Conservation (phyloP, 2,113 vertebrate species). For the Arenaria interpres region DNA sequence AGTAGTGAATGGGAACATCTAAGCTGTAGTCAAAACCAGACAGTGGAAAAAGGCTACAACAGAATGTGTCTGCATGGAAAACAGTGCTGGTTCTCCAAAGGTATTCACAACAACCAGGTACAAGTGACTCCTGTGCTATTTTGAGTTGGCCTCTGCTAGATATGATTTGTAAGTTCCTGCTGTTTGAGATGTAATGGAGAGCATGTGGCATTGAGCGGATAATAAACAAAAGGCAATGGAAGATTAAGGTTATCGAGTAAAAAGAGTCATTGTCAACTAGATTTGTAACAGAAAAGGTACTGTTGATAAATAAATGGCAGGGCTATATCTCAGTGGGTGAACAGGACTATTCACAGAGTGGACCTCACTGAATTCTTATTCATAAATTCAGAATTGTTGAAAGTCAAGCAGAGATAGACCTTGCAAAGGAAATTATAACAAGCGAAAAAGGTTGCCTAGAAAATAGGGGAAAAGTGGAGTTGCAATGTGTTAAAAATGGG, state of each 20-base stretch:
- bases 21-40: neutral
- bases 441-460: neutral
- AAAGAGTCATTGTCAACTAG: neutral
- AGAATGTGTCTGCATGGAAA: neutral
- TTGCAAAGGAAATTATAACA: conserved; percentile 21
- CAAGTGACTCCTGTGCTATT: neutral
- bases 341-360: neutral
- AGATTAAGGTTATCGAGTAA: conserved; percentile 29
- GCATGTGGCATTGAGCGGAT: neutral
- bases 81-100: neutral
- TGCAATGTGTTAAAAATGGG: neutral
- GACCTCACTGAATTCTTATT: conserved; percentile 21
- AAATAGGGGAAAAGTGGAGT: neutral
- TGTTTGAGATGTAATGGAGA: neutral
- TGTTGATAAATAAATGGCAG: conserved; percentile 35
- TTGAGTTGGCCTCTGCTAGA: neutral
- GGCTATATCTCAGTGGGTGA: neutral
- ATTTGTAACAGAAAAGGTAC: conserved; percentile 22
- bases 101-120: neutral
- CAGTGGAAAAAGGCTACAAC: neutral
- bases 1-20: neutral
- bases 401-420: conserved; percentile 24
- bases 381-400: conserved; percentile 23
- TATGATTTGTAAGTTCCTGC: neutral
- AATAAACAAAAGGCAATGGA: conserved; percentile 21